phyloP scores from a whole-genome alignment of 1,140 invertebrate genomes.

The Calosoma granatense region DNA sequence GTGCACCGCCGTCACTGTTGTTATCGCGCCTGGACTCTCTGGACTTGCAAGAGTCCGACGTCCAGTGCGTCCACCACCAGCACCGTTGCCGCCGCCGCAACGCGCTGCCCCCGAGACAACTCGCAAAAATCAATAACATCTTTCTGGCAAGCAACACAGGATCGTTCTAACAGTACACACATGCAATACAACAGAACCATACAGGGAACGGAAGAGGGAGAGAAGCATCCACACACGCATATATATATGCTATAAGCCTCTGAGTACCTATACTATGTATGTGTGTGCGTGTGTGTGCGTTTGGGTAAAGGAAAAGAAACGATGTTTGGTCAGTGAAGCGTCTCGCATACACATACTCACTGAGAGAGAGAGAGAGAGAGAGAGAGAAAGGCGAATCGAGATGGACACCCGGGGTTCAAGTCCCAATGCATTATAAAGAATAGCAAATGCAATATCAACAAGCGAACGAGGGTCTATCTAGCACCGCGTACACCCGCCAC shows the following conservation, averaged over 20 bases:
- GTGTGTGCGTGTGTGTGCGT: too few relatives aligned
- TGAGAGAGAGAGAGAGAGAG: too few relatives aligned
- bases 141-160: not conserved
- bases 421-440: not conserved
- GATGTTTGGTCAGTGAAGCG: not conserved
- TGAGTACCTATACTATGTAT: too few relatives aligned
- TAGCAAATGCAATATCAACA: not conserved
- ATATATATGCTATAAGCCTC: too few relatives aligned
- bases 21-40: too few relatives aligned
- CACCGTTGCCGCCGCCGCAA: not conserved
- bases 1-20: too few relatives aligned
- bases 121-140: conserved; percentile 7
- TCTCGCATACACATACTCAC: too few relatives aligned
- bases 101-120: not conserved
- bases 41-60: too few relatives aligned
- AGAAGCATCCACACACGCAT: not conserved
- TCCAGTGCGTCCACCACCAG: not conserved
- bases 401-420: not conserved
- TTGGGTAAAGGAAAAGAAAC: not conserved
- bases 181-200: not conserved
- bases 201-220: not conserved
- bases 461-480: not conserved
- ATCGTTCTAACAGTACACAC: not conserved
- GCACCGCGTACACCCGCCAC: not conserved
- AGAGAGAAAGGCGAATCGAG: too few relatives aligned